A percentile compares a stretch with the other conserved stretches of the same genome.
phyloP scores from a whole-genome alignment of 2,797 vertebrate species.

The Malurus splendens region DNA sequence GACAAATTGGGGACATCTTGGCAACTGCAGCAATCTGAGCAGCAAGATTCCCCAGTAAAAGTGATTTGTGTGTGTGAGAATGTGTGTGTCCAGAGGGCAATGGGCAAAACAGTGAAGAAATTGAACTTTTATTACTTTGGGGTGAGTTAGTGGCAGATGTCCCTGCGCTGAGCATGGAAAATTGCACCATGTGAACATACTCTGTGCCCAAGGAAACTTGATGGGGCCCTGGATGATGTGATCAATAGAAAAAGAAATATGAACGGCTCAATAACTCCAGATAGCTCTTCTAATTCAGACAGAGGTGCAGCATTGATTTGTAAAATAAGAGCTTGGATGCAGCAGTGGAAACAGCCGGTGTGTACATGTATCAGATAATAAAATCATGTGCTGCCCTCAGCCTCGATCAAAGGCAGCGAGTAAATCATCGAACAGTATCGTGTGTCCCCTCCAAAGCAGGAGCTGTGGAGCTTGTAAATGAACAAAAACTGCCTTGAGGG shows the following conservation, averaged over 20 bases:
- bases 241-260: constrained; percentile 29
- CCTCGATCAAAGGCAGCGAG: constrained; percentile 13
- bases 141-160: background rate
- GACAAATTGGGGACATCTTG: too few relatives aligned
- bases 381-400: constrained; percentile 15
- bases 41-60: background rate
- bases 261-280: constrained; percentile 21
- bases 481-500: background rate
- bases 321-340: background rate
- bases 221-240: background rate
- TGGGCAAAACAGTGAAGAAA: background rate
- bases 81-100: background rate
- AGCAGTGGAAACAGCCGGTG: background rate
- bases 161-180: background rate
- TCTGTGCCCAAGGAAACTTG: background rate
- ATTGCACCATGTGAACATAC: background rate
- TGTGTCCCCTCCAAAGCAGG: background rate
- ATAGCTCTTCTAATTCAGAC: background rate
- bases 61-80: background rate
- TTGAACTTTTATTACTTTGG: background rate
- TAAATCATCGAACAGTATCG: background rate
- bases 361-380: constrained; percentile 4
- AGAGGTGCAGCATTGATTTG: constrained; percentile 30
- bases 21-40: background rate
- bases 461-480: background rate